A percentile compares a stretch with the other conserved stretches of the same genome.
Conservation (phyloP, 2,113 vertebrate species). For the Ageneiosus marmoratus region DNA sequence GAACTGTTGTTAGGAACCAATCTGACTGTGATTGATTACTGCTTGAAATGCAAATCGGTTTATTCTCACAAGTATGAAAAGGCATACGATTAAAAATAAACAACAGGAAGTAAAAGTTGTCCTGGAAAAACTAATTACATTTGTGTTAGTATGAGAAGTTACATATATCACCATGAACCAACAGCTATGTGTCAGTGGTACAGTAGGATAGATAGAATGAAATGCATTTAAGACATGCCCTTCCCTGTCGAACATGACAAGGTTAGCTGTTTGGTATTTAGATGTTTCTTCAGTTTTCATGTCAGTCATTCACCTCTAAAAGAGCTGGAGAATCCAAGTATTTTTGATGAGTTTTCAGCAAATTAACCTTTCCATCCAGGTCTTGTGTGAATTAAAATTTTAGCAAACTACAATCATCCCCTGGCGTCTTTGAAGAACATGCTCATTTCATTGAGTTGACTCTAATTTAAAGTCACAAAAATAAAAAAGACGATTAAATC, state of each 20-base stretch:
- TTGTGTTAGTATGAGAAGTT: constrained; percentile 43
- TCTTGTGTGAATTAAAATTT: constrained; percentile 35
- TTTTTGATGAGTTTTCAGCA: constrained; percentile 3
- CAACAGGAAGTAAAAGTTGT: constrained; percentile 56
- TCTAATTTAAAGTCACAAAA: constrained; percentile 40
- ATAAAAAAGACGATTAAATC: constrained; percentile 48
- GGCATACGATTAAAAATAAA: constrained; percentile 63
- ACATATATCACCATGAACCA: constrained; percentile 23
- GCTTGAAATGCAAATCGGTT: constrained; percentile 63
- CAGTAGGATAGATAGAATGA: constrained; percentile 22
- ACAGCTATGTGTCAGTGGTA: constrained; percentile 42
- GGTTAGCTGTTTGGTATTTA: background rate
- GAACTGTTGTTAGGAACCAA: background rate
- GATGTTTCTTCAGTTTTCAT: constrained; percentile 2
- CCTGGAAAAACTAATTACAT: constrained; percentile 49
- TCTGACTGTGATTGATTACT: constrained; percentile 41
- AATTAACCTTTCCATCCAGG: background rate
- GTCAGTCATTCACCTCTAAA: background rate
- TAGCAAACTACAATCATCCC: constrained; percentile 39
- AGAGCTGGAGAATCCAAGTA: constrained; percentile 10
- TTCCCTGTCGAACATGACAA: background rate
- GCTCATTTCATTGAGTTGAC: constrained; percentile 22
- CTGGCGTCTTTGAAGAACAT: constrained; percentile 22
- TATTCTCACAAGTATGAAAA: constrained; percentile 68
- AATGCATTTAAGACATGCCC: constrained; percentile 7